phyloP scores from a whole-genome alignment of 2,888 invertebrate species.

The Ganaspis brasiliensis region DNA sequence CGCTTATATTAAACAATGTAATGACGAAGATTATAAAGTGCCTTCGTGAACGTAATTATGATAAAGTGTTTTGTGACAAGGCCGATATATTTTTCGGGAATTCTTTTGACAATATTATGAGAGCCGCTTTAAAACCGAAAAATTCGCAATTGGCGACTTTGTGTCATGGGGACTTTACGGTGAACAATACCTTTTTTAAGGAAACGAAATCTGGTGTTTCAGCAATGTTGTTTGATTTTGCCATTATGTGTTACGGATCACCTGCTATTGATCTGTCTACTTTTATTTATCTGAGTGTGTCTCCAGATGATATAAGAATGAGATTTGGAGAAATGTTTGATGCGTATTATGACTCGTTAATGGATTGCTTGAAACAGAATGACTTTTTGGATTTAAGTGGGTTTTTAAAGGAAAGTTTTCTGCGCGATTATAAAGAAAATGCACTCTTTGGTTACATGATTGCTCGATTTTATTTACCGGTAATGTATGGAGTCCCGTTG shows the following conservation, averaged over 20 bases:
- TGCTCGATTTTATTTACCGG: slow-evolving; percentile 63
- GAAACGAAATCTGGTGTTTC: slow-evolving; percentile 18
- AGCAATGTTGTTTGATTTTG: slow-evolving; percentile 69
- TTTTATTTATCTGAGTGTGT: slow-evolving; percentile 67
- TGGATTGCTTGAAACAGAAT: slow-evolving; percentile 59
- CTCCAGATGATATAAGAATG: slow-evolving; percentile 52
- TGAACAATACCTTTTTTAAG: slow-evolving; percentile 71
- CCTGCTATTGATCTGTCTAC: slow-evolving; percentile 73
- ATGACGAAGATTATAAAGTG: slow-evolving; percentile 58
- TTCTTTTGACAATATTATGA: slow-evolving; percentile 58
- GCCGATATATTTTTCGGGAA: slow-evolving; percentile 60
- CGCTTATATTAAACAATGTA: neutral
- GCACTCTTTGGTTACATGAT: slow-evolving; percentile 69
- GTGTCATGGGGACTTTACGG: slow-evolving; percentile 75
- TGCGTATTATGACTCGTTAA: slow-evolving; percentile 69
- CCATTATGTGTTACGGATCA: slow-evolving; percentile 67
- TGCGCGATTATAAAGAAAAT: slow-evolving; percentile 67
- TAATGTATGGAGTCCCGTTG: slow-evolving; percentile 44
- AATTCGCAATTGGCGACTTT: slow-evolving; percentile 71
- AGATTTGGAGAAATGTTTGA: slow-evolving; percentile 63
- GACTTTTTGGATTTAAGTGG: slow-evolving; percentile 61
- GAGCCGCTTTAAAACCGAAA: slow-evolving; percentile 52
- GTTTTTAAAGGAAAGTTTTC: slow-evolving; percentile 68
- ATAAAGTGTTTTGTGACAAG: slow-evolving; percentile 66
- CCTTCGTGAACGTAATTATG: slow-evolving; percentile 61